Percentiles rank a stretch among this genome's conserved stretches.
Evolutionary conservation across 2,797 vertebrate species (phyloP).

Genomic region (Columba guinea): DNA sequence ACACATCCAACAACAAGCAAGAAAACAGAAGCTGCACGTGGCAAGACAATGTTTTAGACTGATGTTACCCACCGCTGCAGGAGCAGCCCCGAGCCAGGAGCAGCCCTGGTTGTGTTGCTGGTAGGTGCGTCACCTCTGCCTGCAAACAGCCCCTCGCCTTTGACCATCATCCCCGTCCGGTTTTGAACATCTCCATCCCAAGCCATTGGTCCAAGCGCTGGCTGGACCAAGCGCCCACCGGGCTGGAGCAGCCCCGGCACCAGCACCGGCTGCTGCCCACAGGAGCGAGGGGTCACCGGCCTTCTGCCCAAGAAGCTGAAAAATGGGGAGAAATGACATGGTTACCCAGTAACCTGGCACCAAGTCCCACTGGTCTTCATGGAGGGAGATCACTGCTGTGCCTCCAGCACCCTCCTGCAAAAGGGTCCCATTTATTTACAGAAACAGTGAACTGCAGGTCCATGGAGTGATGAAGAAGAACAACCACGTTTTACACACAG

Average conservation of each 20-base stretch:
- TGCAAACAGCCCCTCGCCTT: not conserved
- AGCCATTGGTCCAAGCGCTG: not conserved
- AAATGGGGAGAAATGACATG: accelerated
- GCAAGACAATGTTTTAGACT: not conserved
- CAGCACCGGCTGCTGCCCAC: too few species aligned
- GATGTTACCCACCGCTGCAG: not conserved
- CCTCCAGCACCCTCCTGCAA: not conserved
- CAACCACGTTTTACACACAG: accelerated
- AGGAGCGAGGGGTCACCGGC: too few species aligned
- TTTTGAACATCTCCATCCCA: not conserved
- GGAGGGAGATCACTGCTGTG: not conserved
- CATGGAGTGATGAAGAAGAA: not conserved
- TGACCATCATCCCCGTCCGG: accelerated
- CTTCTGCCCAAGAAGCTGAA: too few species aligned
- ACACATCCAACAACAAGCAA: not conserved
- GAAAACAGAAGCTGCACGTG: not conserved
- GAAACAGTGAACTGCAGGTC: not conserved
- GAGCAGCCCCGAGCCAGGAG: not conserved
- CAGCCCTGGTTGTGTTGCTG: accelerated
- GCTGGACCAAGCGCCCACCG: not conserved
- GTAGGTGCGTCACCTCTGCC: not conserved
- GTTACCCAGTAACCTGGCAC: not conserved
- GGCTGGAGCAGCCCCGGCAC: not conserved
- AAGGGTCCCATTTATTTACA: not conserved
- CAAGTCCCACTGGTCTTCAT: not conserved